Percentiles rank a stretch among this genome's conserved stretches.
Evolutionary conservation across 2,888 invertebrate genomes (phyloP).

Genomic region (Eugnorisma glareosa): DNA sequence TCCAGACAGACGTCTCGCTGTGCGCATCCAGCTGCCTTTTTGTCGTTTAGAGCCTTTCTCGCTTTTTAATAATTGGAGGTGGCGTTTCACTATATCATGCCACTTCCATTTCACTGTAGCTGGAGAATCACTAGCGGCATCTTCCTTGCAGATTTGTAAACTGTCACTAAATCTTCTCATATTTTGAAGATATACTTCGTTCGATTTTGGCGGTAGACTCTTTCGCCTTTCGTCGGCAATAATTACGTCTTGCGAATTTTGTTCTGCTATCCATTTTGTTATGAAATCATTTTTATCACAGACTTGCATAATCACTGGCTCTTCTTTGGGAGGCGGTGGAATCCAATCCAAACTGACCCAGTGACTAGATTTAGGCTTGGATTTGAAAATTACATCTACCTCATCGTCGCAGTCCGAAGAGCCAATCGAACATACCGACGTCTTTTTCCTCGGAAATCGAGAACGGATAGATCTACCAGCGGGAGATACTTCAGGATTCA

Average conservation of each 20-base stretch:
- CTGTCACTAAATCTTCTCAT: slow-evolving; percentile 89
- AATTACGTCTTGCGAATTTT: slow-evolving; percentile 86
- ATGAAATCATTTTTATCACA: slow-evolving; percentile 91
- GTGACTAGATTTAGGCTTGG: slow-evolving; percentile 90
- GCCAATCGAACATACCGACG: slow-evolving; percentile 89
- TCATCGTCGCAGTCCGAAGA: slow-evolving; percentile 90
- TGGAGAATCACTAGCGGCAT: slow-evolving; percentile 89
- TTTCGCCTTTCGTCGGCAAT: slow-evolving; percentile 87
- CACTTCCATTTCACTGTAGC: slow-evolving; percentile 89
- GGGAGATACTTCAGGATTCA: slow-evolving; percentile 80
- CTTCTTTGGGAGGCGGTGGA: slow-evolving; percentile 88
- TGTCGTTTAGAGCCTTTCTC: slow-evolving; percentile 88
- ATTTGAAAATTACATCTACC: slow-evolving; percentile 90
- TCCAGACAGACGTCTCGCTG: slow-evolving; percentile 85
- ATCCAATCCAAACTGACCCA: slow-evolving; percentile 91
- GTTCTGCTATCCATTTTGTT: slow-evolving; percentile 89
- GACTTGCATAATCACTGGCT: slow-evolving; percentile 88
- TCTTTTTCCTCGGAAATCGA: slow-evolving; percentile 88
- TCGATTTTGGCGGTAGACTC: slow-evolving; percentile 89
- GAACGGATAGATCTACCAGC: slow-evolving; percentile 83
- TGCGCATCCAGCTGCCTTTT: slow-evolving; percentile 88
- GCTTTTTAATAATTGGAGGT: slow-evolving; percentile 86
- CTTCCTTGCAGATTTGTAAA: slow-evolving; percentile 89
- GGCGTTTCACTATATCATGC: slow-evolving; percentile 89
- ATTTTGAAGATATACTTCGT: slow-evolving; percentile 88